Evolutionary conservation across 2,888 invertebrate species (phyloP), one percentile per base, ranked within the genome.

Genomic region (Lasioglossum lativentre): DNA sequence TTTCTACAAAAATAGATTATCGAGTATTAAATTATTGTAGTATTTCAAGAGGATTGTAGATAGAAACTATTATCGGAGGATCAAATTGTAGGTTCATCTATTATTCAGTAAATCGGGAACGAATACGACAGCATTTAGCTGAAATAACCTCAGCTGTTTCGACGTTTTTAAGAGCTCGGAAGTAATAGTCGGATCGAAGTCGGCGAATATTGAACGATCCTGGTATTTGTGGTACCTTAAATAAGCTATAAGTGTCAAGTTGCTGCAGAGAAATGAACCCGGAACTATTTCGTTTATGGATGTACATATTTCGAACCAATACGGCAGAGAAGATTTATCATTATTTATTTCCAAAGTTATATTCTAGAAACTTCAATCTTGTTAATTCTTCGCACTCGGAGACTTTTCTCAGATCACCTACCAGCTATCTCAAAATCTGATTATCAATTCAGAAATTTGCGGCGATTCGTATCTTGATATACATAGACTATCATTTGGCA

Each of bases 21-120:
- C 27, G 27, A 59, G 1, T 27, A 27, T 14, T 14, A 59, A 59
- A 27, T 27, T 27, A 16, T 27, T 5, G 59, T 1, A 16, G 27
- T 27, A 59, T 27, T 27, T 27, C 16, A 5, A 59, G 59, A 52
- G 52, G 6, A 19, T 52, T 6, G 52, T 52, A 23, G 52, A 52
- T 23, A 4, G 52, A 5, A 59, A 27, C 16, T 27, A 59, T 27
- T 59, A 59, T 59, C 59, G 59, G 27, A 23, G 59, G 59, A 59
- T 59, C 5, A 16, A 59, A 30, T 5, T 59, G 1, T 14, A 16
- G 5, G 14, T 27, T 14, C 4, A 27, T 59, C 27, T 16, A 59
- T 59, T 59, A 59, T 59, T 59, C 59, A 14, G 59, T 59, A 59
- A 59, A 59, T 59, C 59, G 14, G 27, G 59, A 27, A 59, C 59